Conservation (phyloP, 2,888 invertebrate genomes). For the Hypena proboscidalis region DNA sequence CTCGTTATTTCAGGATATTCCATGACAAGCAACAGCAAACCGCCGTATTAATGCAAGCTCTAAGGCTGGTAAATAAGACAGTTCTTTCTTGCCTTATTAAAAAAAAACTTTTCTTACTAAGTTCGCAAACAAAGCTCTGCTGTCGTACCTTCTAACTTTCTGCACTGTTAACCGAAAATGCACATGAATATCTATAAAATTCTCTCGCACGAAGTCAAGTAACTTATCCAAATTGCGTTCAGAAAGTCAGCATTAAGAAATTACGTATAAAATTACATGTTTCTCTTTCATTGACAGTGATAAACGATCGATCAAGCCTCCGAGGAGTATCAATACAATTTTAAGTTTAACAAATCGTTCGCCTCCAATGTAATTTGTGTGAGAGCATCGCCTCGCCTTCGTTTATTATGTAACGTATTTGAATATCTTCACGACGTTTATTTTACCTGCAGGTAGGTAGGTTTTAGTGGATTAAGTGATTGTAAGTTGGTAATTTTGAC, state of each 20-base stretch:
- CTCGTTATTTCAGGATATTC: too few relatives aligned
- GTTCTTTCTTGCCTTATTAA: too few relatives aligned
- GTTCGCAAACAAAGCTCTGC: too few relatives aligned
- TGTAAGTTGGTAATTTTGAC: conserved; percentile 19
- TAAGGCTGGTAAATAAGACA: too few relatives aligned
- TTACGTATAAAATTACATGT: conserved; percentile 18
- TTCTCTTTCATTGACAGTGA: conserved; percentile 58
- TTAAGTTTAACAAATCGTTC: conserved; percentile 71
- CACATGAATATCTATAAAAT: too few relatives aligned
- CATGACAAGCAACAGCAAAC: too few relatives aligned
- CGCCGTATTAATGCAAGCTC: too few relatives aligned
- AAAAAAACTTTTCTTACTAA: too few relatives aligned
- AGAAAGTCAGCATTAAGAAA: conserved; percentile 7
- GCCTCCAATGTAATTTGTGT: conserved; percentile 66
- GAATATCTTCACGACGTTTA: conserved; percentile 11
- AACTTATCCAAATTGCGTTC: too few relatives aligned
- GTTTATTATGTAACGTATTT: conserved; percentile 36
- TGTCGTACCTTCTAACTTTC: too few relatives aligned
- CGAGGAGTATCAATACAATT: conserved; percentile 50
- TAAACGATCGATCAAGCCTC: conserved; percentile 67
- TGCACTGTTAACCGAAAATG: too few relatives aligned
- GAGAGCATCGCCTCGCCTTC: conserved; percentile 56
- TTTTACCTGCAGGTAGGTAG: background rate
- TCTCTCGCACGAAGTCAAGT: too few relatives aligned
- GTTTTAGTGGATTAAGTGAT: conserved; percentile 8